Evolutionary conservation across 2,797 vertebrate genomes (phyloP).

Genomic region (Cryptoblepharus egeriae): DNA sequence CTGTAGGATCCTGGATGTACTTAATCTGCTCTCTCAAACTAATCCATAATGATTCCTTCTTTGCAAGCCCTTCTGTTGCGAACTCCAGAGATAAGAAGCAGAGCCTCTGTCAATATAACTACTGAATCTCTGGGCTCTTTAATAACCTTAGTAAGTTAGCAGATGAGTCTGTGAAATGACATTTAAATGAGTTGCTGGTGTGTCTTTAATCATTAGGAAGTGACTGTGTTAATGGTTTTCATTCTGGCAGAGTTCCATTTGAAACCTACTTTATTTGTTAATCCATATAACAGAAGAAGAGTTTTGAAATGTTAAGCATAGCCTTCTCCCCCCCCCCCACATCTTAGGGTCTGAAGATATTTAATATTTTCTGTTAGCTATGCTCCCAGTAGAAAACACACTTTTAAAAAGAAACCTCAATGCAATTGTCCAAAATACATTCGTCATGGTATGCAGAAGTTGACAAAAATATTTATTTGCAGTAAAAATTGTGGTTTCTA

Average conservation of each 20-base stretch:
- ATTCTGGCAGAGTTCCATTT: not conserved
- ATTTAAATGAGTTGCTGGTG: slow-evolving; percentile 28
- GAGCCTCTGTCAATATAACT: not conserved
- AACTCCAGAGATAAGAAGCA: slow-evolving; percentile 14
- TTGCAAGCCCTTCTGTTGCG: not conserved
- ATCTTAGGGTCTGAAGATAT: not conserved
- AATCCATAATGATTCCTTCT: slow-evolving; percentile 24
- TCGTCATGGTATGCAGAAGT: not conserved
- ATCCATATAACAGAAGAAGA: not conserved
- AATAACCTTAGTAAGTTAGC: not conserved
- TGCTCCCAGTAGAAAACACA: not conserved
- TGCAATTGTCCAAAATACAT: not conserved
- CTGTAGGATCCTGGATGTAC: slow-evolving; percentile 1
- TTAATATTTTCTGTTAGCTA: not conserved
- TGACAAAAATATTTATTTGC: not conserved
- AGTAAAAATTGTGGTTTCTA: not conserved
- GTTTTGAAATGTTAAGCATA: not conserved
- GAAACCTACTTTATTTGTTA: not conserved
- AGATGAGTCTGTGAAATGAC: not conserved
- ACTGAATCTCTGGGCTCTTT: not conserved
- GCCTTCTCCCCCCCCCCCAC: too few species aligned
- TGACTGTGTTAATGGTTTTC: slow-evolving; percentile 1
- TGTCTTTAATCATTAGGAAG: slow-evolving; percentile 38
- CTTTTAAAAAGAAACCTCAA: not conserved
- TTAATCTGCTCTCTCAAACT: not conserved